Evolutionary conservation across 2,797 vertebrate genomes (phyloP).

Genomic region (Mus spretus): DNA sequence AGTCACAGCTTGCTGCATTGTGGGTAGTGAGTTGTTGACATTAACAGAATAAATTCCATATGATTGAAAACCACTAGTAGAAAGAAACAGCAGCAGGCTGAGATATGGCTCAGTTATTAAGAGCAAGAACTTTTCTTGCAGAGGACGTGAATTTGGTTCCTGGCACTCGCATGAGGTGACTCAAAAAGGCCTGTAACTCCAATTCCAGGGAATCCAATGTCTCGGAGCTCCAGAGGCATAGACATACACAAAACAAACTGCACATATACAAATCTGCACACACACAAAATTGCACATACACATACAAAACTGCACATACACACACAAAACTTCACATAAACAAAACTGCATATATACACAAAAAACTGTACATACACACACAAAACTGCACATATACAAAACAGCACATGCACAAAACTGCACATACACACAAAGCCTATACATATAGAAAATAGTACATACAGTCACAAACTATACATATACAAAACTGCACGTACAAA

Average conservation of each 20-base stretch:
- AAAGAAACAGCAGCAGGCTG: not conserved
- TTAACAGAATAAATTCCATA: not conserved
- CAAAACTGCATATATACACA: not conserved
- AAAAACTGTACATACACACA: too few relatives aligned
- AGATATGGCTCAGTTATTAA: not conserved
- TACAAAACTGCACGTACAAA: too few relatives aligned
- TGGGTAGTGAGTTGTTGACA: not conserved
- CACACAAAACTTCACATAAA: not conserved
- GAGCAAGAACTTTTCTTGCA: not conserved
- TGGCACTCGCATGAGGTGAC: not conserved
- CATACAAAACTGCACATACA: too few relatives aligned
- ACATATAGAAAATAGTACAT: too few relatives aligned
- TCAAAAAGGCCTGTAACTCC: not conserved
- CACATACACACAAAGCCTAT: too few relatives aligned
- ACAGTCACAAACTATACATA: too few relatives aligned
- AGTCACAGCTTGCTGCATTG: not conserved
- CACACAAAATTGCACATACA: too few relatives aligned
- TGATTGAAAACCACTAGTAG: not conserved
- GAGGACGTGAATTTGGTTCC: not conserved
- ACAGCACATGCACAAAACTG: not conserved
- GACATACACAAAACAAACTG: not conserved
- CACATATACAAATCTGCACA: too few relatives aligned
- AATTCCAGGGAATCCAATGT: not conserved
- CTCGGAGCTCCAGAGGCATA: not conserved
- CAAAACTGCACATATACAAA: too few relatives aligned